Conservation (phyloP, 2,888 invertebrate genomes). For the Petrolisthes manimaculis region DNA sequence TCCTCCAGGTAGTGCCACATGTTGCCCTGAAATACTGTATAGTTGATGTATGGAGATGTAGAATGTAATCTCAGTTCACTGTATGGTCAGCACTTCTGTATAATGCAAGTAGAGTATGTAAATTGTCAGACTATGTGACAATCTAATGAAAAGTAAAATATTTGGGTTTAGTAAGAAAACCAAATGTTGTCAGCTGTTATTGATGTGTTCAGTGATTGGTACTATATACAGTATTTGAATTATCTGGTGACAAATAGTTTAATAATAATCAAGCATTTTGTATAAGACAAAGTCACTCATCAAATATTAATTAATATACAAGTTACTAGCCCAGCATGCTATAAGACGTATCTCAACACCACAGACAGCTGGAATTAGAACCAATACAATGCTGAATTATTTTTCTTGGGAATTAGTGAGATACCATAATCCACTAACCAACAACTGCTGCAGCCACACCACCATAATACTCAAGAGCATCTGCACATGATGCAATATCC, state of each 20-base stretch:
- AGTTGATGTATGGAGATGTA: constrained; percentile 46
- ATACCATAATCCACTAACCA: constrained; percentile 31
- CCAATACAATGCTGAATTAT: no score
- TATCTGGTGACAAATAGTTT: no score
- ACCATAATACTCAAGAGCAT: constrained; percentile 73
- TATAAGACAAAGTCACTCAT: no score
- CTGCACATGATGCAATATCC: constrained; percentile 74
- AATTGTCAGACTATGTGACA: neutral
- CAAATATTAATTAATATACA: no score
- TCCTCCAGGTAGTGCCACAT: constrained; percentile 70
- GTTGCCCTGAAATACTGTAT: constrained; percentile 69
- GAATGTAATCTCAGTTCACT: neutral
- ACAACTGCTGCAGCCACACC: constrained; percentile 70
- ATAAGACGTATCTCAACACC: no score
- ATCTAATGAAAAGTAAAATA: neutral
- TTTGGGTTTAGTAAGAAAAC: neutral
- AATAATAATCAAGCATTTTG: no score
- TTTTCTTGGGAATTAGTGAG: no score
- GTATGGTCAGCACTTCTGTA: neutral
- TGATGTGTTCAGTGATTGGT: no score
- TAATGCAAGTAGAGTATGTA: neutral
- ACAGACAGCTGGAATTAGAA: no score
- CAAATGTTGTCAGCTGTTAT: no score
- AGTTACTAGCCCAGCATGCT: no score
- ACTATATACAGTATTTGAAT: no score